phyloP scores from a whole-genome alignment of 1,140 invertebrate genomes.

The Microvelia longipes region DNA sequence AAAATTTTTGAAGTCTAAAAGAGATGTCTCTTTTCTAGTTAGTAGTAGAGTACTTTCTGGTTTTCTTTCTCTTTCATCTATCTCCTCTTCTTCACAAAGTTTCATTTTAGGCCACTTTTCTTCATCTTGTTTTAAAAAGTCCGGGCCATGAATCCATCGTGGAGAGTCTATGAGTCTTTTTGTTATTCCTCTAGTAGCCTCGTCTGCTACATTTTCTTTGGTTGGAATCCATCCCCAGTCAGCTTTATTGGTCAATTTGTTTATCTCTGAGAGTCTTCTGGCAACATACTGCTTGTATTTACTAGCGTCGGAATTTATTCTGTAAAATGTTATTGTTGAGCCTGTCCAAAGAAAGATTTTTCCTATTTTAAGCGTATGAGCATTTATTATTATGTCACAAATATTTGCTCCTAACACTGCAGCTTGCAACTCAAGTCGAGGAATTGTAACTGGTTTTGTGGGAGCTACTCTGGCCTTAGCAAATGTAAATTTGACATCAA shows the following conservation, averaged over 20 bases:
- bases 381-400: background rate
- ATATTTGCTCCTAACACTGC: background rate
- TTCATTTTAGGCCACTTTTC: background rate
- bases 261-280: background rate
- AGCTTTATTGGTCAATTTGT: background rate
- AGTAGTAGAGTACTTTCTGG: no score
- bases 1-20: background rate
- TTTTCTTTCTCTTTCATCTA: background rate
- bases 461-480: background rate
- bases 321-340: background rate
- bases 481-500: background rate
- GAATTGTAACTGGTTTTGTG: background rate
- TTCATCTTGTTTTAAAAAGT: background rate
- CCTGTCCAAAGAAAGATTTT: background rate
- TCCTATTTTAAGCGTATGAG: background rate
- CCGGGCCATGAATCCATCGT: background rate
- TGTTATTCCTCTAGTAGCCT: background rate
- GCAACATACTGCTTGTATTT: background rate
- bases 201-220: background rate
- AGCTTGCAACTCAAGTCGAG: background rate
- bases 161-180: background rate
- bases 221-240: background rate
- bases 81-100: background rate
- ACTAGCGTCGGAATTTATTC: background rate
- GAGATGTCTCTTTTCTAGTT: background rate